These are phyloP conservation scores for Semaprochilodus insignis DNA, from an alignment of 2,797 vertebrate species.

Conservation along the genomic window DNA sequence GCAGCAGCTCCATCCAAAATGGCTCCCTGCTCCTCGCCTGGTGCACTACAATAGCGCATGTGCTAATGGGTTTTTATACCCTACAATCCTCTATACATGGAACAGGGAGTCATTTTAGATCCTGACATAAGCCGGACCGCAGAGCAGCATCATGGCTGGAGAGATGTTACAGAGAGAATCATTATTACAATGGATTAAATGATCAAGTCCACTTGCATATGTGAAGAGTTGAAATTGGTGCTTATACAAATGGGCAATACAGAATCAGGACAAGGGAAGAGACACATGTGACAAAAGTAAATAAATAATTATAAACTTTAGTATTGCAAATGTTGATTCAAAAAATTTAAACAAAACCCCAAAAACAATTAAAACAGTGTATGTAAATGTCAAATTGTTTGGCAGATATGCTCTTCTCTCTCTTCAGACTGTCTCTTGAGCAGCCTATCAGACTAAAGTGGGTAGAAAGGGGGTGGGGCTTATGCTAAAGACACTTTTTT, in stretches of 20 bases:
- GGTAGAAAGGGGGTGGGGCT: too few species aligned
- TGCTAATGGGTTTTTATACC: neutral
- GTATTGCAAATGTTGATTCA: too few species aligned
- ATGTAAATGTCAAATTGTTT: too few species aligned
- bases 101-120: neutral
- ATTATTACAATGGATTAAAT: neutral
- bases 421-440: too few species aligned
- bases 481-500: too few species aligned
- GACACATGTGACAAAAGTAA: too few species aligned
- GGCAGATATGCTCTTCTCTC: too few species aligned
- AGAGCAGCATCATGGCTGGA: neutral
- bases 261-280: neutral
- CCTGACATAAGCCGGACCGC: neutral
- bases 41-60: neutral
- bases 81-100: neutral
- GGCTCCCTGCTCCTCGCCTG: neutral
- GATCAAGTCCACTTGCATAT: neutral
- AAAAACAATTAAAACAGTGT: too few species aligned
- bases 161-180: neutral
- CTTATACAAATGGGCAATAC: neutral
- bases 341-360: too few species aligned
- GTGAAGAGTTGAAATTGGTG: neutral
- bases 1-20: constrained; percentile 2
- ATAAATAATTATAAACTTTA: too few species aligned
- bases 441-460: too few species aligned